phyloP scores from a whole-genome alignment of 2,797 vertebrate species.

The Tapera naevia region DNA sequence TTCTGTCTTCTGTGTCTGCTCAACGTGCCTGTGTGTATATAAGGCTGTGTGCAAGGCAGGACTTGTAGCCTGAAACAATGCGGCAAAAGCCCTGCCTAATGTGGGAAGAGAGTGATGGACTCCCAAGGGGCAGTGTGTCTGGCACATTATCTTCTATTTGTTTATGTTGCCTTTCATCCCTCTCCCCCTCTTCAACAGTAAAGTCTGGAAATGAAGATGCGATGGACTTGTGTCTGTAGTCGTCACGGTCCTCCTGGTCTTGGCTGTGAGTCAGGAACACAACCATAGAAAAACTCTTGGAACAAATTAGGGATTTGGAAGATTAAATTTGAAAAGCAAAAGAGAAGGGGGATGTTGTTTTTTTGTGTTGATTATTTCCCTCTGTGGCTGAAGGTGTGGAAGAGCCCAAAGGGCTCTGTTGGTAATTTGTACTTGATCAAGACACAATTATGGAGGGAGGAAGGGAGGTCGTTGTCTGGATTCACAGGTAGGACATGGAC shows the following conservation, averaged over 20 bases:
- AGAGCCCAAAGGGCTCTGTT: not conserved
- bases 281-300: not conserved
- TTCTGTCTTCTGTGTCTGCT: not conserved
- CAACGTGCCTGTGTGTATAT: not conserved
- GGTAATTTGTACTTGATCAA: not conserved
- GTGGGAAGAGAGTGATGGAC: constrained; percentile 1
- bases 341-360: not conserved
- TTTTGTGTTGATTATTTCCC: not conserved
- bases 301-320: constrained; percentile 2
- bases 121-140: not conserved
- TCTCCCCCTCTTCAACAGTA: not conserved
- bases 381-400: not conserved
- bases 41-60: not conserved
- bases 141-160: constrained; percentile 21
- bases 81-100: constrained; percentile 45
- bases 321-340: not conserved
- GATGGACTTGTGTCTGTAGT: not conserved
- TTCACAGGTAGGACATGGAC: not conserved
- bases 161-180: not conserved
- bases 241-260: not conserved
- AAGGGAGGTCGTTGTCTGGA: not conserved
- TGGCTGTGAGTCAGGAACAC: constrained; percentile 18
- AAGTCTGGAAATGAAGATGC: constrained; percentile 3
- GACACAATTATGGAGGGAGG: not conserved
- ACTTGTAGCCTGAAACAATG: not conserved